These are phyloP conservation scores for Meandrina meandrites DNA, from an alignment of 92 coral and sea anemone species.

Conservation along the genomic window DNA sequence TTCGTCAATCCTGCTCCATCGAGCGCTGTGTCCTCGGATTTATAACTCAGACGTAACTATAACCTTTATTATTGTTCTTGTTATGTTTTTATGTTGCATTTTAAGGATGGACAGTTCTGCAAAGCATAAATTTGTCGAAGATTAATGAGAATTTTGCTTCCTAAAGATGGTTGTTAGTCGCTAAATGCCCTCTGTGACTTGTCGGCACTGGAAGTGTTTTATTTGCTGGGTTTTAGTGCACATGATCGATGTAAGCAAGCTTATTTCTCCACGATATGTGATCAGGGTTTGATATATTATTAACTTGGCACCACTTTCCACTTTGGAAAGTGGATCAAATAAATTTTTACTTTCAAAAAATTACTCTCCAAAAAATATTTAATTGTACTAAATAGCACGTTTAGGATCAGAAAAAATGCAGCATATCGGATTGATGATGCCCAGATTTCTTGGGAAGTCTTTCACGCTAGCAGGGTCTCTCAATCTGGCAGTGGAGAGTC, in stretches of 20 bases:
- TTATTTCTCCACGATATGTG: background rate
- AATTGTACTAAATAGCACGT: too few species aligned
- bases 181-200: background rate
- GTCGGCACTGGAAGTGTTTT: background rate
- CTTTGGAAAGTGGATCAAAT: background rate
- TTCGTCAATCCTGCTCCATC: constrained; percentile 20
- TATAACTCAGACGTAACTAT: constrained; percentile 45
- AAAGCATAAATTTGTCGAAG: background rate
- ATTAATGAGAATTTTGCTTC: background rate
- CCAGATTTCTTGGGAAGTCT: too few species aligned
- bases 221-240: too few species aligned
- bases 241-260: too few species aligned
- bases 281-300: too few species aligned
- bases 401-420: too few species aligned
- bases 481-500: too few species aligned
- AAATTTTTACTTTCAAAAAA: too few species aligned
- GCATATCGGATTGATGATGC: too few species aligned
- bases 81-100: background rate
- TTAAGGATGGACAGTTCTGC: background rate
- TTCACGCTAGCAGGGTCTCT: too few species aligned
- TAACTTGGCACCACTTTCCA: background rate
- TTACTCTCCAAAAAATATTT: background rate
- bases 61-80: background rate
- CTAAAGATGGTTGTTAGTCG: background rate
- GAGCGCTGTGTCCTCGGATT: background rate